Evolutionary conservation across 30 jellyfish, hydroid and myxozoan genomes (phyloP), one percentile per base, ranked within the genome.

Genomic region (Aurelia coerulea): DNA sequence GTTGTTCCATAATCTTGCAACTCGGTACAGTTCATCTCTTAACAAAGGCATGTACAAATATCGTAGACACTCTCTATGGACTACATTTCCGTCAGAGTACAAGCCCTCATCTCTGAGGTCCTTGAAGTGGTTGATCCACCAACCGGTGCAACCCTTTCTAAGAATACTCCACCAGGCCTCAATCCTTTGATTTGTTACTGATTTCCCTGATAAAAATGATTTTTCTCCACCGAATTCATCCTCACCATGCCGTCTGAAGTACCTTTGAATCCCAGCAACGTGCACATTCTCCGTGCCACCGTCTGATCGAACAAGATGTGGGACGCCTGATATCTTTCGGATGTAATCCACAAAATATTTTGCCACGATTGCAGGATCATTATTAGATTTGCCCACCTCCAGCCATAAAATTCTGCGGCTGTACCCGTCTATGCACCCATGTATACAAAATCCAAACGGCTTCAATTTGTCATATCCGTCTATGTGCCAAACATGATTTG

Each of bases 91-190:
- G 6, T 71, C 39, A 9, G 65, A 35, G 65, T 23, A 35, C 37
- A 23, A 71, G 37, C 81, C 74, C 12, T 12, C 54, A 51, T 82
- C 92, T 16, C 37, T 52, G 49, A 82, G 60, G 18, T 82, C 92
- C 42, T 82, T 82, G 29, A 82, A 68, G 58, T 68, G 78, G 29
- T 68, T 58, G 56, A 82, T 82, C 86, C 92, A 70, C 86, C 86
- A 82, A 1, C 56, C 39, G 18, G 42, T 14, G 42, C 76, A 52
- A 9, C 86, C 50, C 49, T 70, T 82, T 17, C 72, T 70, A 17
- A 82, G 53, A 19, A 15, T 60, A 33, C 67, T 65, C 92, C 92
- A 82, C 86, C 84, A 69, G 35, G 73, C 71, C 84, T 80, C 90
- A 31, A 80, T 65, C 63, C 90, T 42, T 32, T 80, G 90, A 67